These are phyloP conservation scores for Drosophila imparisetae DNA, from an alignment of 2,888 invertebrate species.

Conservation along the genomic window DNA sequence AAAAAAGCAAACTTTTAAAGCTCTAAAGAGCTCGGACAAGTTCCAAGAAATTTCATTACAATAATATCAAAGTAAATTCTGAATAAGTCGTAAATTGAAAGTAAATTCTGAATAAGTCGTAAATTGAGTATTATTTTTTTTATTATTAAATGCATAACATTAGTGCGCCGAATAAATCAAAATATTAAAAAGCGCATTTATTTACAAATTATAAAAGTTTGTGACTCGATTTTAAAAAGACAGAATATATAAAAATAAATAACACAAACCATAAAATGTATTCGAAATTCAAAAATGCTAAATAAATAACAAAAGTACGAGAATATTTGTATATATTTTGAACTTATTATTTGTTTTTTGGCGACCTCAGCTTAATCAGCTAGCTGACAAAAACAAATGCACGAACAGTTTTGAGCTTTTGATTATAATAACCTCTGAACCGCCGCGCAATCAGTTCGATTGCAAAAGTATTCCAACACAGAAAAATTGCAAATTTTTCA, in stretches of 20 bases:
- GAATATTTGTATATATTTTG: background rate
- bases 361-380: slow-evolving; percentile 41
- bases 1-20: slow-evolving; percentile 13
- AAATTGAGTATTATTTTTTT: background rate
- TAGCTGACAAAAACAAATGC: slow-evolving; percentile 6
- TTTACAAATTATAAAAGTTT: background rate
- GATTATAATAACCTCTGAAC: slow-evolving; percentile 43
- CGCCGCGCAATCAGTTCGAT: slow-evolving; percentile 44
- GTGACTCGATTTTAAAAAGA: background rate
- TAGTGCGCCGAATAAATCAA: background rate
- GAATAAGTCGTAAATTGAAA: background rate
- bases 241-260: background rate
- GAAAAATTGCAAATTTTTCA: slow-evolving; percentile 54
- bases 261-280: background rate
- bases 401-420: slow-evolving; percentile 8
- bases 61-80: background rate
- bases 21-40: slow-evolving; percentile 1
- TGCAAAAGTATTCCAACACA: slow-evolving; percentile 27
- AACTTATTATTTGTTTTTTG: slow-evolving; percentile 10
- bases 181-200: background rate
- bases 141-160: background rate
- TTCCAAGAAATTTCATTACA: background rate
- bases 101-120: background rate
- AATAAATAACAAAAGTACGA: background rate
- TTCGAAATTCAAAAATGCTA: background rate